These are phyloP conservation scores for Tineola bisselliella DNA, from an alignment of 2,888 invertebrate genomes.

Conservation along the genomic window DNA sequence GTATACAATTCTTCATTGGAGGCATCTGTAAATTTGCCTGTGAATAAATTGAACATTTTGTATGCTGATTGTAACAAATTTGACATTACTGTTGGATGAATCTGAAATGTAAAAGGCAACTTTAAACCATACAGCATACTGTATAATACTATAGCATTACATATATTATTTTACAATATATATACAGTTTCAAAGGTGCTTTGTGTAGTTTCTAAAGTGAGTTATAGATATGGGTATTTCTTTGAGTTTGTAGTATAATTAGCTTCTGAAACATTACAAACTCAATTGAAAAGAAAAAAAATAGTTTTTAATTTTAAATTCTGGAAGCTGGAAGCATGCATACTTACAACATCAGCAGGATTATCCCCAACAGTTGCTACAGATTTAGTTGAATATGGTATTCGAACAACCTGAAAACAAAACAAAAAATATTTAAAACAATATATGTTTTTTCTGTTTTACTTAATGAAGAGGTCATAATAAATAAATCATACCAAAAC, in stretches of 20 bases:
- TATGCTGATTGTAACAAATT: conserved; percentile 70
- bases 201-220: too few relatives aligned
- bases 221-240: too few relatives aligned
- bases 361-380: conserved; percentile 80
- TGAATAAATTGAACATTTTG: conserved; percentile 85
- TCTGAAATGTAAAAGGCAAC: conserved; percentile 37
- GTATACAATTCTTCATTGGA: conserved; percentile 71
- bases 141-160: too few relatives aligned
- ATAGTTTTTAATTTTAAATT: too few relatives aligned
- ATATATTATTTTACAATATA: too few relatives aligned
- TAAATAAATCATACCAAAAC: conserved; percentile 74
- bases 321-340: background rate
- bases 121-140: too few relatives aligned
- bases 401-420: conserved; percentile 74
- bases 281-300: too few relatives aligned
- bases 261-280: too few relatives aligned
- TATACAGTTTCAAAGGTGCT: too few relatives aligned
- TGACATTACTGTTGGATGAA: conserved; percentile 53
- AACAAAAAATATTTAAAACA: background rate
- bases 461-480: too few relatives aligned
- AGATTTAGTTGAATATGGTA: conserved; percentile 76
- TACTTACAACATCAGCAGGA: conserved; percentile 78
- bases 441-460: too few relatives aligned
- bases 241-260: too few relatives aligned
- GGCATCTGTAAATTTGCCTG: conserved; percentile 78